These are phyloP conservation scores for Leptinotarsa texana DNA, from an alignment of 1,140 invertebrate genomes.

Conservation along the genomic window DNA sequence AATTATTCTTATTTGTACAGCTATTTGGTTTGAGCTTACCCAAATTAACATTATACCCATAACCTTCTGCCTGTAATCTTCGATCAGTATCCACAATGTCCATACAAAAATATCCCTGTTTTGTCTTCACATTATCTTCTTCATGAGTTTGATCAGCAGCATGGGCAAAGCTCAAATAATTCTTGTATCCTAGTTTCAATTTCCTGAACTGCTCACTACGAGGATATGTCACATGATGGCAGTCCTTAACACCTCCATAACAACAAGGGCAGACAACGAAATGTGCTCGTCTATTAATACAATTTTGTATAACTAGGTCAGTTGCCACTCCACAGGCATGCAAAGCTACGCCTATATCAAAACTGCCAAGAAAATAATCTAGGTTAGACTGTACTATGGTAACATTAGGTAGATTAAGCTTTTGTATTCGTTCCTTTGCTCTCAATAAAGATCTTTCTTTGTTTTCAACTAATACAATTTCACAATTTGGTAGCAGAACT, in stretches of 20 bases:
- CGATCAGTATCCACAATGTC: slow-evolving; percentile 86
- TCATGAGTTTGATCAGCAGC: slow-evolving; percentile 88
- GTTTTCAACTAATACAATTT: slow-evolving; percentile 86
- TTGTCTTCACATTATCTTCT: slow-evolving; percentile 68
- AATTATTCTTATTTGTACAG: slow-evolving; percentile 93
- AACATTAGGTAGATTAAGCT: slow-evolving; percentile 76
- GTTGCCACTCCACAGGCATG: slow-evolving; percentile 95
- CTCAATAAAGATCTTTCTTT: slow-evolving; percentile 84
- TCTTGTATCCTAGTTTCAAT: slow-evolving; percentile 34
- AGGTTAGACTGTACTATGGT: slow-evolving; percentile 84
- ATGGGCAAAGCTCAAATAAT: slow-evolving; percentile 80
- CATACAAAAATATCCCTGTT: slow-evolving; percentile 83
- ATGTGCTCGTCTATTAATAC: slow-evolving; percentile 72
- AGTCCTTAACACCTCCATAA: slow-evolving; percentile 82
- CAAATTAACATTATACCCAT: slow-evolving; percentile 75
- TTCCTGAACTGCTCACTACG: slow-evolving; percentile 64
- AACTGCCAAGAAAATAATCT: slow-evolving; percentile 77
- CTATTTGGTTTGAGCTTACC: slow-evolving; percentile 75
- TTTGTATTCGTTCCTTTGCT: slow-evolving; percentile 71
- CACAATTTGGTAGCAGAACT: slow-evolving; percentile 74
- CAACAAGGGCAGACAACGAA: slow-evolving; percentile 95
- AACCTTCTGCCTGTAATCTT: slow-evolving; percentile 70
- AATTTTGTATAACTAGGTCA: slow-evolving; percentile 88
- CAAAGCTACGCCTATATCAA: slow-evolving; percentile 83
- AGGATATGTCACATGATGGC: slow-evolving; percentile 75